Conservation (phyloP, 2,888 invertebrate genomes). For the Mesodorylaimus sp. region DNA sequence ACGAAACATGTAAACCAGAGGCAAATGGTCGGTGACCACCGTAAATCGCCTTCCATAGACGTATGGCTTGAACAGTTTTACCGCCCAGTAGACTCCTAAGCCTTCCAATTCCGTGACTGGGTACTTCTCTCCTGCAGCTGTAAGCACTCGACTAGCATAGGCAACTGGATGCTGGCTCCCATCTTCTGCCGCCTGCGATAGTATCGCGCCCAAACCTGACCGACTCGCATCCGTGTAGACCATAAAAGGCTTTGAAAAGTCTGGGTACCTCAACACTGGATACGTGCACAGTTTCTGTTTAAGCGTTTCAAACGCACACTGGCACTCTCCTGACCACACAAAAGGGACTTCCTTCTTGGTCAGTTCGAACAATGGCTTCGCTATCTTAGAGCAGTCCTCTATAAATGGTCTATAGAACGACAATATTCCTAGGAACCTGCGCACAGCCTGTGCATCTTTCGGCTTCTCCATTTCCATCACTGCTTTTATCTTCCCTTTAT, state of each 20-base stretch:
- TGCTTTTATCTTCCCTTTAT: slow-evolving; percentile 18
- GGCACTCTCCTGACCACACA: slow-evolving; percentile 11
- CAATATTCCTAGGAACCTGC: slow-evolving; percentile 21
- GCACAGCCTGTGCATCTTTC: slow-evolving; percentile 9
- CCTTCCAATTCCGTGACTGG: slow-evolving; percentile 31
- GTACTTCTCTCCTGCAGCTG: slow-evolving; percentile 28
- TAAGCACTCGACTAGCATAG: slow-evolving; percentile 15
- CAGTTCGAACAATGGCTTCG: slow-evolving; percentile 7
- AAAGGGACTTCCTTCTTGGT: slow-evolving; percentile 7
- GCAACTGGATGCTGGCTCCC: slow-evolving; percentile 13
- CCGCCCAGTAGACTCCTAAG: slow-evolving; percentile 25
- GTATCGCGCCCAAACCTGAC: slow-evolving; percentile 19
- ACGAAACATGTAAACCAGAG: slow-evolving; percentile 34
- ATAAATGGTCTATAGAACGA: slow-evolving; percentile 25
- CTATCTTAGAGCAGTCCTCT: slow-evolving; percentile 6
- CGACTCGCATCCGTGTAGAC: slow-evolving; percentile 21
- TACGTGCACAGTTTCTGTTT: slow-evolving; percentile 8
- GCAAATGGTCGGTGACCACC: slow-evolving; percentile 33
- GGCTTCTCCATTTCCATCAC: slow-evolving; percentile 19
- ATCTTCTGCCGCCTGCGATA: slow-evolving; percentile 15
- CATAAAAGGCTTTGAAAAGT: slow-evolving; percentile 16
- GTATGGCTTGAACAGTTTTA: slow-evolving; percentile 31
- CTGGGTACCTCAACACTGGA: slow-evolving; percentile 16
- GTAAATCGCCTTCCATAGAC: slow-evolving; percentile 25
- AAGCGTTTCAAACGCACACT: slow-evolving; percentile 9